Conservation (phyloP, 2,888 invertebrate genomes). For the Achlya flavicornis region DNA sequence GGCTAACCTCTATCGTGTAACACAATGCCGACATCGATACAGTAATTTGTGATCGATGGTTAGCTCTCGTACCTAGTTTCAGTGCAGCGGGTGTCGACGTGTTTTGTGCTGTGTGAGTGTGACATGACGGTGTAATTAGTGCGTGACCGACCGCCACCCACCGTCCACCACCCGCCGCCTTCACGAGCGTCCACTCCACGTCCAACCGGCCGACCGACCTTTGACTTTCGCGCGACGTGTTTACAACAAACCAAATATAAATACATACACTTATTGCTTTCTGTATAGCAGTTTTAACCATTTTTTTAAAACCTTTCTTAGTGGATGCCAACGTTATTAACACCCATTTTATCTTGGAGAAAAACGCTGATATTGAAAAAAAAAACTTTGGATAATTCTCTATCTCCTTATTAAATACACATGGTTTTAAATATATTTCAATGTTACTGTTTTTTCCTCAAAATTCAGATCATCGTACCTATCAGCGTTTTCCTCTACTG, state of each 20-base stretch:
- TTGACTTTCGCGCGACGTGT: constrained; percentile 43
- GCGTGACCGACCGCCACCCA: constrained; percentile 63
- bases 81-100: constrained; percentile 47
- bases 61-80: constrained; percentile 24
- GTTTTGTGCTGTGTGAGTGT: constrained; percentile 68
- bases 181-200: constrained; percentile 34
- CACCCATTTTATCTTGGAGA: too few species aligned
- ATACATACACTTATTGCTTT: not conserved
- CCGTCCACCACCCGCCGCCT: constrained; percentile 45
- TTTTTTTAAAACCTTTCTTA: too few species aligned
- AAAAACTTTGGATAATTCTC: too few species aligned
- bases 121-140: constrained; percentile 79
- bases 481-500: too few species aligned
- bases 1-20: not conserved
- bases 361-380: too few species aligned
- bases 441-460: too few species aligned
- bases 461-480: too few species aligned
- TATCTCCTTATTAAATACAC: too few species aligned
- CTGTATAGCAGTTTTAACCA: too few species aligned
- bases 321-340: too few species aligned
- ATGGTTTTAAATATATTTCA: too few species aligned
- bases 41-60: constrained; percentile 6
- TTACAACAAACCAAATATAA: constrained; percentile 20
- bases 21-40: constrained; percentile 9
- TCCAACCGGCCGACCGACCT: constrained; percentile 50